Base-by-base conservation (phyloP, 2,797 vertebrate species). In the Acipenser oxyrinchus region DNA sequence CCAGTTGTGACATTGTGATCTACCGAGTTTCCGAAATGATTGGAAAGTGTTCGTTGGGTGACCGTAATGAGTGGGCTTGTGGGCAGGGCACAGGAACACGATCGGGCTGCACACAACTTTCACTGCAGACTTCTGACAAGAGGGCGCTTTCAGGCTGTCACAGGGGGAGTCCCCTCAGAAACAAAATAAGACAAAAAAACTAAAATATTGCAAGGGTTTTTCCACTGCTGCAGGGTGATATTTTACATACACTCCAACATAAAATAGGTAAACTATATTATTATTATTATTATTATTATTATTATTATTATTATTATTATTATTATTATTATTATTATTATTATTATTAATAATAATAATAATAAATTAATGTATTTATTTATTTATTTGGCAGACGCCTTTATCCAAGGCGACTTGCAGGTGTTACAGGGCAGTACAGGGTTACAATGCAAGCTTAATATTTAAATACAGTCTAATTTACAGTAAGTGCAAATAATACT, bases 21-120 rank as follows among this genome's bases (percentile, higher is more conserved):
- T 58, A 37, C 48, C 55, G 49, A 68, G 66, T 68, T 71, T 71
- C 70, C 66, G 52, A 65, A 71, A 71, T 68, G 66, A 71, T 68
- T 71, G 70, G 70, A 71, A 71, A 71, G 70, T 71, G 70, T 68
- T 57, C 51, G 66, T 71, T 62, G 51, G n/a, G 70, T 71, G 70
- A 71, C 70, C 61, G 70, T 68, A 71, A 71, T 55, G 65, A 68
- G 70, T 71, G 70, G 70, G 70, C 62, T 61, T 60, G 12, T 23
- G 23, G 70, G 13, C 66, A 58, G 10, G 59, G 49, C 37, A 11
- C 62, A 67, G 53, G 66, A 62, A 62, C 15, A 62, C 10, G 60
- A 62, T 15, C 60, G 60, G 63, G 62, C 67, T 59, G n/a, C 60
- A 63, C 10, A 68, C 58, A 50, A 71, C 70, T 71, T 71, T 71